Evolutionary conservation across 2,797 vertebrate genomes (phyloP), one percentile per base, ranked within the genome.

Genomic region (Danionella dracula): DNA sequence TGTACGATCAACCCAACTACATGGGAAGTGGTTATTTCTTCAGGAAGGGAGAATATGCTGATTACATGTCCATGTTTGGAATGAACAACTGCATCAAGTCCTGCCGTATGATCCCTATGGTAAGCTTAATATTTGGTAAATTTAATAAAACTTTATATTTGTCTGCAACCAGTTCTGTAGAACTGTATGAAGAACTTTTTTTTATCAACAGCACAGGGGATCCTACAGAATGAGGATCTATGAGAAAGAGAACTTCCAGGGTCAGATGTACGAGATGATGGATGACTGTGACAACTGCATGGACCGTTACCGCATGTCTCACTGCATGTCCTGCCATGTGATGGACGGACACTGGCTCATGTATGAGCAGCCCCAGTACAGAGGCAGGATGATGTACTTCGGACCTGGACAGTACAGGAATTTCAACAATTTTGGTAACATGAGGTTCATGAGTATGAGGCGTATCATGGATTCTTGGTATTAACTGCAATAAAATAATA

Each of bases 131-230:
- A n/a, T n/a, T n/a, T n/a, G n/a, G n/a, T n/a, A 3, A 5, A 1
- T n/a, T 44, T 13, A 23, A 27, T 27, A 6, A 6, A 3, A 27
- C 6, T 27, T 27, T 27, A 27, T 27, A 6, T 27, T 27, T 27
- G 6, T 27, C 6, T 27, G 23, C 6, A 27, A 27, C n/a, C n/a
- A n/a, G n/a, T n/a, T 27, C 6, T 27, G 23, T 27, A 27, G 4
- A 13, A 49, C 13, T 13, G n/a, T 27, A 8, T 13, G 13, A 2
- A 1, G 1, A 27, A 49, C 16, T 15, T 67, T 16, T 62, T 11
- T 16, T 4, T 6, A 13, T 29, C 20, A 4, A 56, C 66, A 88
- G 83, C 72, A 89, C 83, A 79, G 68, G 2, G 74, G 84, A 42
- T 70, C 66, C 63, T 35, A 35, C 32, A 35, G 32, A 35, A 35